Evolutionary conservation across 1,140 invertebrate species (phyloP), one percentile per base, ranked within the genome.

Genomic region (Mamestra configurata): DNA sequence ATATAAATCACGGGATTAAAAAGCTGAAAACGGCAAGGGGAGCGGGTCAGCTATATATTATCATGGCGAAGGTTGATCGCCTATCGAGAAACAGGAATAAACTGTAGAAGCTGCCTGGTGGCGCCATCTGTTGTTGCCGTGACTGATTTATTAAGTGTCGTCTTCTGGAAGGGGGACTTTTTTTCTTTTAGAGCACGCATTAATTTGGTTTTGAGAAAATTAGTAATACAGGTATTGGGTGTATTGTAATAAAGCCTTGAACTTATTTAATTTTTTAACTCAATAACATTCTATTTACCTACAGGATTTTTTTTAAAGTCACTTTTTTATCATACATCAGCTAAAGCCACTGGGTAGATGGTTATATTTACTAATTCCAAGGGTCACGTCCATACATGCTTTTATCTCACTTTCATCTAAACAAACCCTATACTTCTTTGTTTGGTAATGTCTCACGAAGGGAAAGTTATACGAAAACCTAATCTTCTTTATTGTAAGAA

Each of bases 1-100:
- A 78, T 71, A 84, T 88, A 87, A 87, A 88, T 88, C 85, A 88
- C 77, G 22, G 83, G 87, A 87, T 87, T 88, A 87, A 88, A 88
- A 88, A 86, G 85, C 82, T 84, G 85, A 82, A 86, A 85, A 82
- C 80, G 85, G 79, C 55, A 80, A 86, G 81, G 80, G 84, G 79
- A 81, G 81, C 49, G 85, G 85, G 85, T 87, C 87, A 86, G 87
- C 87, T 77, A 87, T 88, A 87, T 84, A 83, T 88, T 87, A 85
- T 80, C 80, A 68, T 57, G 83, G 82, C 24, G 79, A 85, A 83
- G 82, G 80, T 82, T 82, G 81, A 79, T 82, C 77, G 83, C 37
- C 77, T 77, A 80, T 64, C 79, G 82, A 59, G 84, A 81, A 84
- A 84, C 79, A 79, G 78, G 66, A 68, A 61, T 35, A 64, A 51